Evolutionary conservation across 2,888 invertebrate species (phyloP).

Genomic region (Blastobasis lacticolella): DNA sequence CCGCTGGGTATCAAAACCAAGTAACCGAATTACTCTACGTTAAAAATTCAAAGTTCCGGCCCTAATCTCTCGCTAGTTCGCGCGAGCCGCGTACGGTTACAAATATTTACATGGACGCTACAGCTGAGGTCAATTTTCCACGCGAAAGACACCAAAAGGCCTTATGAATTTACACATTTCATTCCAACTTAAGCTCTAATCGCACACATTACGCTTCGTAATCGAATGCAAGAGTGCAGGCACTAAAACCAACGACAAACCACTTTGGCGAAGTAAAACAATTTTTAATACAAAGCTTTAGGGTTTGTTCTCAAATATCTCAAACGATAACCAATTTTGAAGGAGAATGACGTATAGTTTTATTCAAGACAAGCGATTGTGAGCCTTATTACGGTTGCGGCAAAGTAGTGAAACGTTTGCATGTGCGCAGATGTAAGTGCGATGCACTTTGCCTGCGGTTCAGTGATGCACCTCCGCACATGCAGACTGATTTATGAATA

Average conservation of each 20-base stretch:
- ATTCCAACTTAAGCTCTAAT: constrained; percentile 14
- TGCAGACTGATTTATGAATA: constrained; percentile 66
- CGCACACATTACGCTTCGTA: constrained; percentile 12
- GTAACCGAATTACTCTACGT: constrained; percentile 22
- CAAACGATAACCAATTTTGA: neutral
- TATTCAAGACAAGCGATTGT: constrained; percentile 8
- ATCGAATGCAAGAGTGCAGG: constrained; percentile 14
- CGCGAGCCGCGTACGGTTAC: constrained; percentile 47
- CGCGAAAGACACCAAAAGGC: constrained; percentile 22
- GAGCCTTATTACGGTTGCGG: neutral
- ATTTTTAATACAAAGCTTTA: constrained; percentile 34
- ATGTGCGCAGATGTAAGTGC: constrained; percentile 32
- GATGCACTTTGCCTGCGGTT: constrained; percentile 55
- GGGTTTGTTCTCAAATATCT: constrained; percentile 39
- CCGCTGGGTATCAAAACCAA: too few relatives aligned
- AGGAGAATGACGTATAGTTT: constrained; percentile 1
- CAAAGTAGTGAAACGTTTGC: neutral
- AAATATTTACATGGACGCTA: constrained; percentile 65
- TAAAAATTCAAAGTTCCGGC: constrained; percentile 41
- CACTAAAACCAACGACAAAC: constrained; percentile 39
- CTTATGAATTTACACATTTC: constrained; percentile 15
- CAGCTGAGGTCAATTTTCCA: constrained; percentile 68
- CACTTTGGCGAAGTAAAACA: constrained; percentile 28
- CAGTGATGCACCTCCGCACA: constrained; percentile 60
- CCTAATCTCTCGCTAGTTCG: constrained; percentile 58